Base-by-base conservation (phyloP, 2,797 vertebrate genomes). In the Columba guinea region DNA sequence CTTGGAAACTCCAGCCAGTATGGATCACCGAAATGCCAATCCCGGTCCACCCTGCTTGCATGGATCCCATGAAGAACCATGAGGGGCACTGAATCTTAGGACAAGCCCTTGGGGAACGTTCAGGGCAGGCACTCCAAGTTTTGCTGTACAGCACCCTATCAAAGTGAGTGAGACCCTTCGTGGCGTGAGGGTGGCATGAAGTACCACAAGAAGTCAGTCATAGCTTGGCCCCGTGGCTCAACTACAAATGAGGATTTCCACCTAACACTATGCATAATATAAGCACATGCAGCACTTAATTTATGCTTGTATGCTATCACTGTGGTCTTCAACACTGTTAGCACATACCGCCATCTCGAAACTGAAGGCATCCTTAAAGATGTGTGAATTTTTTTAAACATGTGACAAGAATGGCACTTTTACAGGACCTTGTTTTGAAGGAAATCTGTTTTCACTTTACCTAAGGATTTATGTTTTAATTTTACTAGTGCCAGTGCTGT, bases 81-180 rank as follows among this genome's bases (percentile, higher is more conserved):
- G n/a, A 56, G 10, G 10, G 21, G 21, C 32, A 10, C 32, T 2
- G 0, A 32, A 56, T 35, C 70, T 27, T 49, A 28, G 9, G 26
- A 5, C 0, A 1, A 41, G 7, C 27, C 13, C 12, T 19, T 49
- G 34, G 14, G 64, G 23, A 0, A 3, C 2, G 3, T 26, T 49
- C n/a, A 53, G 46, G 21, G 53, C 28, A 71, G 53, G 37, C n/a
- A n/a, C 11, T 9, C 12, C n/a, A 18, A 58, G 44, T 37, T 80
- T 39, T n/a, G 19, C 84, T 37, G 32, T 16, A n/a, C 23, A 52
- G n/a, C 15, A 14, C 35, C 22, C 32, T 48, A 55, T 13, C 5
- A 8, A 23, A 56, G 11, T 2, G 10, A 10, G 5, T 5, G 22
- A 58, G 69, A 51, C 23, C 46, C 68, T 35, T 27, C 19, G 8